These are phyloP conservation scores for Melanostigma gelatinosum DNA, from an alignment of 2,113 vertebrate species.

Conservation along the genomic window DNA sequence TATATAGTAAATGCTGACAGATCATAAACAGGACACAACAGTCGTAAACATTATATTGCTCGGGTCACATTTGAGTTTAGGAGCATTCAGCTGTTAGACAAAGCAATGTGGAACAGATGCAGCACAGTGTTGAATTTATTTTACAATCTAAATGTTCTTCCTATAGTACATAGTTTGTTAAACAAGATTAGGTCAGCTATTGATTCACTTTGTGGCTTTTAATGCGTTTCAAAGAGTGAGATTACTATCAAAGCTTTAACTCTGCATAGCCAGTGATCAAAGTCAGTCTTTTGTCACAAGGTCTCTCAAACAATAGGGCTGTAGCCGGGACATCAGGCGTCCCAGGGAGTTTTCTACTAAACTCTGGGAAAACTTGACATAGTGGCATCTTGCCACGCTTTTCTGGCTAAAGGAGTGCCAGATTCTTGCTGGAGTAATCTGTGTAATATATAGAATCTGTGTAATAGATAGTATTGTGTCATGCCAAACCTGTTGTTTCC, in stretches of 20 bases:
- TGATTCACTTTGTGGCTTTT: constrained; percentile 32
- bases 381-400: constrained; percentile 34
- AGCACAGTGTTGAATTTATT: neutral
- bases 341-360: constrained; percentile 26
- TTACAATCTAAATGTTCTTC: neutral
- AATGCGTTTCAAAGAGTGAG: constrained; percentile 43
- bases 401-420: constrained; percentile 17
- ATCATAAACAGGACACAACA: neutral
- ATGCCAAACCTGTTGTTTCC: constrained; percentile 18
- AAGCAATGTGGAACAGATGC: neutral
- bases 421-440: constrained; percentile 35
- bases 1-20: neutral
- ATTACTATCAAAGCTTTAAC: constrained; percentile 60
- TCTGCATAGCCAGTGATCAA: constrained; percentile 56
- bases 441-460: constrained; percentile 46
- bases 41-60: neutral
- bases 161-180: constrained; percentile 5
- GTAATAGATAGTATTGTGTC: constrained; percentile 31
- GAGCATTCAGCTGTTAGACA: neutral
- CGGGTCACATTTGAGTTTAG: neutral
- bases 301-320: constrained; percentile 58
- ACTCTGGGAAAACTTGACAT: constrained; percentile 23
- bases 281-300: constrained; percentile 56
- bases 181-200: constrained; percentile 13
- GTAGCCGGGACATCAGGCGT: constrained; percentile 37